phyloP scores from a whole-genome alignment of 2,888 invertebrate genomes.

The Pseudococcus jackbeardsleyi region DNA sequence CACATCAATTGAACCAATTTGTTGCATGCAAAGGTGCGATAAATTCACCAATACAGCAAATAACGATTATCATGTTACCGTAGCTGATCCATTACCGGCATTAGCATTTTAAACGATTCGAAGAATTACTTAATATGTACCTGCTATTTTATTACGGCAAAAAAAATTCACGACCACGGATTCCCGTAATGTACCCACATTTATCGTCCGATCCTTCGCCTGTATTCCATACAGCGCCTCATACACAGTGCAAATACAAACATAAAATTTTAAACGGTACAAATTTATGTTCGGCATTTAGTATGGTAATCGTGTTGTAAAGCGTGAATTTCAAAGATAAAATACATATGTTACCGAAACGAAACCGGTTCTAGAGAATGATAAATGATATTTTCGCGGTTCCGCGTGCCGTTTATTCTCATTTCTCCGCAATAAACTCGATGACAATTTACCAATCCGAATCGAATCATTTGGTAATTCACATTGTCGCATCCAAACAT shows the following conservation, averaged over 20 bases:
- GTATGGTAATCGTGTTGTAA: constrained; percentile 34
- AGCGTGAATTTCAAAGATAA: constrained; percentile 46
- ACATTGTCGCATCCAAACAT: no score
- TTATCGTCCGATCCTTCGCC: not conserved
- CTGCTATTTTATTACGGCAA: not conserved
- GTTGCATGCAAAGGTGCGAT: not conserved
- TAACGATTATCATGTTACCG: not conserved
- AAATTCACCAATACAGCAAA: not conserved
- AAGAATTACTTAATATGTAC: not conserved
- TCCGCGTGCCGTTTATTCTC: not conserved
- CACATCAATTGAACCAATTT: not conserved
- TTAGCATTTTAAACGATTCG: constrained; percentile 20
- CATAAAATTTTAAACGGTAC: constrained; percentile 33
- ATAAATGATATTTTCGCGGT: not conserved
- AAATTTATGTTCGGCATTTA: constrained; percentile 42
- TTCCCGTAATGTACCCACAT: not conserved
- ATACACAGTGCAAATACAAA: not conserved
- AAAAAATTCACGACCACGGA: not conserved
- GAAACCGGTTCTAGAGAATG: constrained; percentile 42
- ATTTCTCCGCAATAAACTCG: not conserved
- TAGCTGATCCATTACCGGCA: not conserved
- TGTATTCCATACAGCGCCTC: not conserved
- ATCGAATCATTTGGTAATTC: no score
- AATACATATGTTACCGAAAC: constrained; percentile 41
- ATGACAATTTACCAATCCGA: not conserved